Evolutionary conservation across 2,797 vertebrate genomes (phyloP).

Genomic region (Apogon hyalosoma): DNA sequence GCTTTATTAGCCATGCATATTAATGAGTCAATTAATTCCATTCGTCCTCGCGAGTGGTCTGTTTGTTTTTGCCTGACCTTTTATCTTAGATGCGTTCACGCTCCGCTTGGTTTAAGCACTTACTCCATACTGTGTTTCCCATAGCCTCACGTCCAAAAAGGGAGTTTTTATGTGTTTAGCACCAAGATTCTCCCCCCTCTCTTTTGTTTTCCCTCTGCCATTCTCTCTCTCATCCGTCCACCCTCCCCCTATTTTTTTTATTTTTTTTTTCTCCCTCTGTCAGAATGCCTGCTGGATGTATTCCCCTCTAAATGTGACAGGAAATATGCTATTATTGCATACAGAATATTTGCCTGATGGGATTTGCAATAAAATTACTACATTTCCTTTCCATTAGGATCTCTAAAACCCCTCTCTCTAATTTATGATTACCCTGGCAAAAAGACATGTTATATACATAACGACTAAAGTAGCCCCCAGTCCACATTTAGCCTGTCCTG

Average conservation of each 20-base stretch:
- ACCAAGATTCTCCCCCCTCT: constrained; percentile 73
- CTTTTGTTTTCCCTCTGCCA: constrained; percentile 81
- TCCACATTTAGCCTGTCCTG: constrained; percentile 82
- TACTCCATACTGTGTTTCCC: constrained; percentile 85
- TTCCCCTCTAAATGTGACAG: constrained; percentile 82
- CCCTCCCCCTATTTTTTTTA: constrained; percentile 75
- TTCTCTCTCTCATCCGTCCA: constrained; percentile 60
- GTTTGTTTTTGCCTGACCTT: constrained; percentile 93
- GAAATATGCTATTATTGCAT: constrained; percentile 83
- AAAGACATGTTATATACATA: constrained; percentile 85
- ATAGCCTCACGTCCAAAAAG: constrained; percentile 80
- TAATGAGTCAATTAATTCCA: constrained; percentile 95
- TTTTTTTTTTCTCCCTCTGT: constrained; percentile 67
- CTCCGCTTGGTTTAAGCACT: constrained; percentile 89
- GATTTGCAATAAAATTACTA: constrained; percentile 83
- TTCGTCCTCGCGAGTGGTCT: constrained; percentile 90
- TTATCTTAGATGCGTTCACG: constrained; percentile 90
- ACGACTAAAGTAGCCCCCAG: constrained; percentile 85
- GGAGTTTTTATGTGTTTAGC: constrained; percentile 86
- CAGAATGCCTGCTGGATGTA: constrained; percentile 79
- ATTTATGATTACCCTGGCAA: constrained; percentile 84
- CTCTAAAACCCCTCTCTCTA: constrained; percentile 80
- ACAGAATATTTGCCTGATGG: constrained; percentile 84
- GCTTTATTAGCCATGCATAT: constrained; percentile 91
- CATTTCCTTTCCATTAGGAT: constrained; percentile 83